Evolutionary conservation across 2,888 invertebrate species (phyloP), one percentile per base, ranked within the genome.

Genomic region (Oxystoma pomonae): DNA sequence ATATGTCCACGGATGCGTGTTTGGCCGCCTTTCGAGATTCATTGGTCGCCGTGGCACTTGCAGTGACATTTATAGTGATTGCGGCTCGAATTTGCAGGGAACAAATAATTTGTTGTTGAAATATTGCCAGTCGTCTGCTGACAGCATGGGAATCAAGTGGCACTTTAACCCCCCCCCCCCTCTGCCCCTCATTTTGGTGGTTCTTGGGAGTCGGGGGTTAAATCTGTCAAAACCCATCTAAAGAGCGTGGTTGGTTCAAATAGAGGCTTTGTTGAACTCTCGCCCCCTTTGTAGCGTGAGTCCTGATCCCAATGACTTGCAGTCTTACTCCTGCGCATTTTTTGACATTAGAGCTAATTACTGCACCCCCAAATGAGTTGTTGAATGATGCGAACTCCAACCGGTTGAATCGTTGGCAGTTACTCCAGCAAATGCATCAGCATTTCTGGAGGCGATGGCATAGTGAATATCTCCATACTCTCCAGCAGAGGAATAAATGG

Each of bases 121-220:
- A 5, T 53, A 53, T 19, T 53, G 53, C n/a, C 53, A 19, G 17
- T 16, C 5, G n/a, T 5, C 53, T 17, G 53, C 53, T 16, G 53
- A 53, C 5, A 16, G 5, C 7, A 5, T 53, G 7, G 53, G 7
- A 7, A 53, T 53, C n/a, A 53, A 53, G 19, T 53, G 53, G 53
- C n/a, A n/a, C n/a, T 53, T 53, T 19, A 53, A 53, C n/a, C 35
- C 35, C 3, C 5, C n/a, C 50, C 50, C 50, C 50, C 50, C 9
- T 9, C 50, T 50, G 50, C 12, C 7, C 57, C 57, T 2, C 57
- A 57, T 20, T 57, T 57, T 57, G 57, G 57, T n/a, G 57, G 57
- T 9, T n/a, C 18, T 12, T 19, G n/a, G 3, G 57, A 57, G 18
- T 57, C 57, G 5, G 57, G 57, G 21, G 57, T 57, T 3, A 57